These are phyloP conservation scores for Ophion costatus DNA, from an alignment of 2,888 invertebrate species.

Conservation along the genomic window DNA sequence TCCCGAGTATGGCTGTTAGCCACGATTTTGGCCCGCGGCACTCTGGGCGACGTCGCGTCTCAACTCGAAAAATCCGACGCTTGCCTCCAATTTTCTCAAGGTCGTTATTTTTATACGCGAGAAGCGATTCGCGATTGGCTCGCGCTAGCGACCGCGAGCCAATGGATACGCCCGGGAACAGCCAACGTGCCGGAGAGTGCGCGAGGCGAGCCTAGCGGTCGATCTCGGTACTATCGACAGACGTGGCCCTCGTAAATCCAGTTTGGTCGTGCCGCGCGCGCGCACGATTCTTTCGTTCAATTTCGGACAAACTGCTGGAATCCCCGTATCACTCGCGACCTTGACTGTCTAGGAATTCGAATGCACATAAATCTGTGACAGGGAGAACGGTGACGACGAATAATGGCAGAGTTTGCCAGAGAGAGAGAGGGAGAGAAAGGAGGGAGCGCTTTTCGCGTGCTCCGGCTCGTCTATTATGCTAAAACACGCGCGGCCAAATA, in stretches of 20 bases:
- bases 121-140: constrained; percentile 6
- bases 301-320: constrained; percentile 27
- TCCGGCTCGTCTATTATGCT: constrained; percentile 38
- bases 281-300: constrained; percentile 1
- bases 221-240: constrained; percentile 6
- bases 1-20: constrained; percentile 17
- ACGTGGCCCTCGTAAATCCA: constrained; percentile 13
- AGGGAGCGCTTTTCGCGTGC: constrained; percentile 11
- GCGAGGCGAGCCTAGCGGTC: constrained; percentile 13
- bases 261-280: constrained; percentile 12
- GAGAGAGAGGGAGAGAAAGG: constrained; percentile 11
- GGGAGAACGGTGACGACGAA: constrained; percentile 19
- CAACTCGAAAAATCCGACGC: not conserved
- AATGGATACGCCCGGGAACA: constrained; percentile 7
- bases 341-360: constrained; percentile 31
- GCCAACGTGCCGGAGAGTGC: not conserved
- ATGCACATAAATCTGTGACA: constrained; percentile 36
- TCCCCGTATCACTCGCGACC: constrained; percentile 17
- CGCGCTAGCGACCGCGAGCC: not conserved
- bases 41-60: not conserved
- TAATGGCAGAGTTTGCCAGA: not conserved
- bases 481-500: constrained; percentile 56
- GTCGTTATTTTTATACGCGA: constrained; percentile 16
- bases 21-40: constrained; percentile 8
- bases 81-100: not conserved